These are phyloP conservation scores for Drymodes brunneopygia DNA, from an alignment of 2,113 vertebrate genomes.

Conservation along the genomic window DNA sequence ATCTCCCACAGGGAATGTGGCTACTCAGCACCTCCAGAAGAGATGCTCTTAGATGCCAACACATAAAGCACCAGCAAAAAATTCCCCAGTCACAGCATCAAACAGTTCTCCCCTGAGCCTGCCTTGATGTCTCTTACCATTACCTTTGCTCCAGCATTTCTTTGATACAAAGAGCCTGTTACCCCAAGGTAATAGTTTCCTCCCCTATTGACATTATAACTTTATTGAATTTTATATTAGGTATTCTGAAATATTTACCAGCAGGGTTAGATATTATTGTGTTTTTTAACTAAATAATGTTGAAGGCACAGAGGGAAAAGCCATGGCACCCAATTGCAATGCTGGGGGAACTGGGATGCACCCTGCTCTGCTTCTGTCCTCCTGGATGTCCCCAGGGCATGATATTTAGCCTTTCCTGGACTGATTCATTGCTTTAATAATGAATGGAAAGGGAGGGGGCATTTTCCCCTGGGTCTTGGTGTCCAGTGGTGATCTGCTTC, in stretches of 20 bases:
- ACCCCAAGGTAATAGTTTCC: not conserved
- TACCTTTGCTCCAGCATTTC: not conserved
- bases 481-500: not conserved
- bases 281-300: not conserved
- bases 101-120: not conserved
- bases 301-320: not conserved
- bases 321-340: not conserved
- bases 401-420: not conserved
- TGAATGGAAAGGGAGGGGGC: not conserved
- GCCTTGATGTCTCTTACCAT: not conserved
- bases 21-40: not conserved
- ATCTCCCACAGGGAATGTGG: not conserved
- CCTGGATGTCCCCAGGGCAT: not conserved
- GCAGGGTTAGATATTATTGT: not conserved
- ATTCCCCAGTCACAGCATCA: not conserved
- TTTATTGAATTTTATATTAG: slow-evolving; percentile 9
- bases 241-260: slow-evolving; percentile 15
- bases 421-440: not conserved
- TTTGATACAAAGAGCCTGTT: not conserved
- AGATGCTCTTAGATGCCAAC: not conserved
- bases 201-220: not conserved
- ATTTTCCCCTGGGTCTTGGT: not conserved
- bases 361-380: not conserved
- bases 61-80: not conserved
- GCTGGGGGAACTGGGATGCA: not conserved